These are phyloP conservation scores for Mystacides longicornis DNA, from an alignment of 2,888 invertebrate genomes.

Conservation along the genomic window DNA sequence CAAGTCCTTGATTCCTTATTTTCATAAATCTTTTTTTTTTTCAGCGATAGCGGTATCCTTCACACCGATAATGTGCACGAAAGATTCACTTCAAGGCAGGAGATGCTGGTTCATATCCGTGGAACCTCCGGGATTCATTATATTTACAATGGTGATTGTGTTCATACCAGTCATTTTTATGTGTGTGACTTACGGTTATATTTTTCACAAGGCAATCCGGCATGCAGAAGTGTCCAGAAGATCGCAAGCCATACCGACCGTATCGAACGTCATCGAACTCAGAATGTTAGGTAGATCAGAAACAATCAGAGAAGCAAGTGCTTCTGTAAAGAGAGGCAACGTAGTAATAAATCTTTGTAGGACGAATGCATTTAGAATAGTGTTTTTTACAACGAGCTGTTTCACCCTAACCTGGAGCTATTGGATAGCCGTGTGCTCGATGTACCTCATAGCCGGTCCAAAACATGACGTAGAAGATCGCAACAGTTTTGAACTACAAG, in stretches of 20 bases:
- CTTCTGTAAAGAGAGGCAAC: background rate
- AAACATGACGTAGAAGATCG: no score
- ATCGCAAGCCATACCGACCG: background rate
- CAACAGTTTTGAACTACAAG: background rate
- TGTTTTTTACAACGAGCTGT: background rate
- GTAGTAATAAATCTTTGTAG: background rate
- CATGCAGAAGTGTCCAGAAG: slow-evolving; percentile 46
- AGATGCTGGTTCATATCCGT: slow-evolving; percentile 53
- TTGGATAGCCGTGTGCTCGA: no score
- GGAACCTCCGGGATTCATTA: slow-evolving; percentile 48
- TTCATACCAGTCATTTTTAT: slow-evolving; percentile 43
- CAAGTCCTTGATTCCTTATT: no score
- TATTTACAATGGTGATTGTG: slow-evolving; percentile 50
- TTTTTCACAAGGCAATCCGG: slow-evolving; percentile 50
- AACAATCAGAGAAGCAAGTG: background rate
- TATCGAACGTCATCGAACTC: background rate
- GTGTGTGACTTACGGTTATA: slow-evolving; percentile 49
- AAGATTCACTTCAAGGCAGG: slow-evolving; percentile 43
- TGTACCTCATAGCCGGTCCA: no score
- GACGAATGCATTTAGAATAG: background rate
- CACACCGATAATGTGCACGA: no score
- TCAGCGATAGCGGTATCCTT: no score
- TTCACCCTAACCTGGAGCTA: background rate
- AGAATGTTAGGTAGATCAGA: background rate
- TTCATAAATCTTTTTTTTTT: no score